Evolutionary conservation across 2,888 invertebrate species (phyloP).

Genomic region (Acanthococcus lagerstroemiae): DNA sequence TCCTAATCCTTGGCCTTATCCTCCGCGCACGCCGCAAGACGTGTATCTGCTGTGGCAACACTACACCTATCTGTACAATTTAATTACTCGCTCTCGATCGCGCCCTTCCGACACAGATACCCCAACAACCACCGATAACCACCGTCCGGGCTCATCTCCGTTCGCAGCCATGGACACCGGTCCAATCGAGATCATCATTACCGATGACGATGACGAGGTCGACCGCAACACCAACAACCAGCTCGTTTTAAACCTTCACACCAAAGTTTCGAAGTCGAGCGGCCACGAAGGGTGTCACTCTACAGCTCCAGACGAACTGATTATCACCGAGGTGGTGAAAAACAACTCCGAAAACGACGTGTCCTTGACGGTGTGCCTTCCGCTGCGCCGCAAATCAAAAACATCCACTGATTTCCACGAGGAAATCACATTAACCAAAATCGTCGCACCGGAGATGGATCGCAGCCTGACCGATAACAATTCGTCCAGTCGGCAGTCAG

Average conservation of each 20-base stretch:
- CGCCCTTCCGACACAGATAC: neutral
- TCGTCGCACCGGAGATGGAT: no score
- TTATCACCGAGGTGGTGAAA: neutral
- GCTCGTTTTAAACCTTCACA: no score
- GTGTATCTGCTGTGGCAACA: slow-evolving; percentile 12
- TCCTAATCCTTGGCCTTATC: slow-evolving; percentile 27
- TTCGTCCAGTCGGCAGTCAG: no score
- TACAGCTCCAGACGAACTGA: neutral
- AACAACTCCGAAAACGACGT: slow-evolving; percentile 11
- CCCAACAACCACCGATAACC: neutral
- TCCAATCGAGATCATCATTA: neutral
- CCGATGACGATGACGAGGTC: neutral
- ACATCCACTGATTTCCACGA: slow-evolving; percentile 10
- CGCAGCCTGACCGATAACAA: no score
- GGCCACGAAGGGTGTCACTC: neutral
- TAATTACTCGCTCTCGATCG: neutral
- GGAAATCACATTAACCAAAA: neutral
- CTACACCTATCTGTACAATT: slow-evolving; percentile 10
- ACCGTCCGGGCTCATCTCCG: neutral
- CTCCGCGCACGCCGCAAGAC: slow-evolving; percentile 10
- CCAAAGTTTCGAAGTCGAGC: no score
- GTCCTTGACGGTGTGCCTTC: slow-evolving; percentile 7
- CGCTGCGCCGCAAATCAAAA: neutral
- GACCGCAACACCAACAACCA: neutral
- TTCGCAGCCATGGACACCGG: neutral